These are phyloP conservation scores for Pheosia gnoma DNA, from an alignment of 2,888 invertebrate species.

Conservation along the genomic window DNA sequence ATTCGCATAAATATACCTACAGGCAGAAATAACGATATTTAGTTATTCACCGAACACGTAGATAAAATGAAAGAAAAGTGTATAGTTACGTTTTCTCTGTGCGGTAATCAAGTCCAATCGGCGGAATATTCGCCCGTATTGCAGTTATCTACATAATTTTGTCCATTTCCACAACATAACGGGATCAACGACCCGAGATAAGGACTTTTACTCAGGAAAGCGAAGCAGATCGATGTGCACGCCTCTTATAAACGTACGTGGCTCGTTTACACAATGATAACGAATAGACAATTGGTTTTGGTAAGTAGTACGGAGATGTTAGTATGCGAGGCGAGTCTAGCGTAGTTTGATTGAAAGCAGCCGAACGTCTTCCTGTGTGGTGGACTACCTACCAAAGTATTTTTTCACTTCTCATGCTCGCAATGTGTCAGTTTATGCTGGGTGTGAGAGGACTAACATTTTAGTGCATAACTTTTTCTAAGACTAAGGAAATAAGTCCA, in stretches of 20 bases:
- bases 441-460: no score
- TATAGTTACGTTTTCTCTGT: no score
- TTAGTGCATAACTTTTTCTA: no score
- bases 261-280: not conserved
- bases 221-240: constrained; percentile 5
- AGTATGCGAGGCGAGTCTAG: constrained; percentile 1
- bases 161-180: not conserved
- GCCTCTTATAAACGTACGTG: constrained; percentile 1
- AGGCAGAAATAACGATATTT: no score
- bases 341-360: not conserved
- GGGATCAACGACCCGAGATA: constrained; percentile 12
- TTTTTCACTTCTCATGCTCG: no score
- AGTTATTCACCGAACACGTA: no score
- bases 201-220: constrained; percentile 11
- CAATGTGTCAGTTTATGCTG: no score
- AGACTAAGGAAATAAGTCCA: no score
- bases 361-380: not conserved
- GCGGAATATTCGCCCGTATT: not conserved
- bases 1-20: no score
- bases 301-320: not conserved
- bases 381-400: not conserved
- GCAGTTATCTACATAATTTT: not conserved
- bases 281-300: not conserved
- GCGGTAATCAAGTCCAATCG: no score
- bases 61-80: no score